Evolutionary conservation across 1,140 invertebrate genomes (phyloP), one percentile per base, ranked within the genome.

Genomic region (Latrodectus geometricus): DNA sequence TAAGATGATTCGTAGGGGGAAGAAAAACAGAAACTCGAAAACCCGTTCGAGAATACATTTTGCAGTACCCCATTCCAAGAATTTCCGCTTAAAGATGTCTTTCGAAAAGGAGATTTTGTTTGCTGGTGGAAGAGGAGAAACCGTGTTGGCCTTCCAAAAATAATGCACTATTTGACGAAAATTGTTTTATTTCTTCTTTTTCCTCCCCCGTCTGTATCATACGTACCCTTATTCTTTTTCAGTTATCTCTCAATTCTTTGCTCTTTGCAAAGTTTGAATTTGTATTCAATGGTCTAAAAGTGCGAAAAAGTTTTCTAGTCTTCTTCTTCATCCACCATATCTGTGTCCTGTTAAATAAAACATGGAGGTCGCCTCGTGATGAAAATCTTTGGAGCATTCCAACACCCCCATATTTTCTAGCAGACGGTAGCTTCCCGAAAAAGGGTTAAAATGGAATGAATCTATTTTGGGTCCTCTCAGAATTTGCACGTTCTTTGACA

Each of bases 21-120:
- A 35, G 5, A 35, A 35, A 35, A 61, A 81, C 72, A 81, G 70
- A 81, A 68, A 81, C 79, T 72, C 72, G 68, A 54, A 81, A 81
- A 81, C 68, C 79, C 72, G 72, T 81, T 81, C 69, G 56, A 50
- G 69, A 81, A 81, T 81, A 72, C 69, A 81, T 81, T 81, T 81
- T 81, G 79, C 79, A 81, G 35, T 35, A 35, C 79, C 50, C 69
- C 14, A 54, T 72, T 81, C 79, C 52, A 70, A 72, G 61, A 69
- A 15, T 69, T 81, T 73, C 23, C 66, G 50, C 20, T 20, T 72
- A 61, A 81, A 73, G 69, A 73, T 73, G 66, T 81, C 72, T 70
- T 66, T 48, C 68, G 69, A 73, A 50, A 49, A 11, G 50, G 54
- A 54, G 35, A 35, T 35, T 35, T 35, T 81, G 4, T n/a, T 17